These are phyloP conservation scores for Apodemia zela DNA, from an alignment of 2,888 invertebrate species.

Conservation along the genomic window DNA sequence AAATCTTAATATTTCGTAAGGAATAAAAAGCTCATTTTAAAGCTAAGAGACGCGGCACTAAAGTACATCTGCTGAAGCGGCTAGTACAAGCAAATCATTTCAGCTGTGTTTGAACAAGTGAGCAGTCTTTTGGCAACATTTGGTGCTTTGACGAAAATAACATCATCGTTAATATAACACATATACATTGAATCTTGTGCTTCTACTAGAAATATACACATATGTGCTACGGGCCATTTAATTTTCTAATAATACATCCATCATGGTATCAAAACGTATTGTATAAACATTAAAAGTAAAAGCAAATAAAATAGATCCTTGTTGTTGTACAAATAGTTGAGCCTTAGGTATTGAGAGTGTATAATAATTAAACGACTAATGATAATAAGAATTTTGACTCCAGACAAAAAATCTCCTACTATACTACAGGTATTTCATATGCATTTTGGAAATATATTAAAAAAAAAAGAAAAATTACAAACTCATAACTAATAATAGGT, in stretches of 20 bases:
- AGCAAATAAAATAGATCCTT: neutral
- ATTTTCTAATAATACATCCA: neutral
- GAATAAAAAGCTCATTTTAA: slow-evolving; percentile 35
- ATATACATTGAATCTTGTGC: neutral
- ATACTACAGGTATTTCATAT: neutral
- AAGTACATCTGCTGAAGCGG: slow-evolving; percentile 25
- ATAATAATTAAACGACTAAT: too few species aligned
- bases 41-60: slow-evolving; percentile 34
- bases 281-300: neutral
- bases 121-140: slow-evolving; percentile 23
- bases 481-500: too few species aligned
- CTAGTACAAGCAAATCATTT: slow-evolving; percentile 18
- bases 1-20: slow-evolving; percentile 24
- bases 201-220: neutral
- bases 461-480: too few species aligned
- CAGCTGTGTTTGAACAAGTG: slow-evolving; percentile 17
- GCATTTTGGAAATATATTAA: too few species aligned
- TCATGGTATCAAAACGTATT: neutral
- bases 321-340: neutral
- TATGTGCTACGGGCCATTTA: slow-evolving; percentile 1
- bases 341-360: neutral
- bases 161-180: neutral
- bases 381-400: neutral
- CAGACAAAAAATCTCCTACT: neutral
- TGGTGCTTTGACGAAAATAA: slow-evolving; percentile 20